Evolutionary conservation across 2,113 vertebrate genomes (phyloP).

Genomic region (Amphiprion ocellaris): DNA sequence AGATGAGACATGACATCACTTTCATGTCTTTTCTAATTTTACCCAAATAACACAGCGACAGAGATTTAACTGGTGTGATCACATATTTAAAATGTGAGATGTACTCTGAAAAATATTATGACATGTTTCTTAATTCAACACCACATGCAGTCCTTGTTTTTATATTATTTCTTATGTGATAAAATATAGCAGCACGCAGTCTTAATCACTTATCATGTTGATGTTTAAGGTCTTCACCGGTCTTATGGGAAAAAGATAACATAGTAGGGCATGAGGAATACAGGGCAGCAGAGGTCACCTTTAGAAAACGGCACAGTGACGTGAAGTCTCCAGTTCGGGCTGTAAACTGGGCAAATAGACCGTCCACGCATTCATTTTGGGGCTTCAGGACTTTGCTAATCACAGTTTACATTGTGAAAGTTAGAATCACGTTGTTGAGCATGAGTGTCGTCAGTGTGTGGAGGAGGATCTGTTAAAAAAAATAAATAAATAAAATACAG

Average conservation of each 20-base stretch:
- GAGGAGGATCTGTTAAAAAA: too few relatives aligned
- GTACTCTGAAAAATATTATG: too few relatives aligned
- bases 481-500: too few relatives aligned
- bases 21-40: too few relatives aligned
- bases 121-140: too few relatives aligned
- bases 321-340: neutral
- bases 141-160: too few relatives aligned
- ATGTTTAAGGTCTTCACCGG: neutral
- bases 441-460: too few relatives aligned
- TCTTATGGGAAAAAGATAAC: neutral
- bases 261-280: slow-evolving; percentile 13
- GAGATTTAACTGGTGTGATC: neutral
- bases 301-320: slow-evolving; percentile 39
- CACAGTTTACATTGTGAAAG: neutral
- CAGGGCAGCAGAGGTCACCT: slow-evolving; percentile 48
- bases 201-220: neutral
- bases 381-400: neutral
- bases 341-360: slow-evolving; percentile 46
- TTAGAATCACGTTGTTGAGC: neutral
- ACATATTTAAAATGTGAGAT: too few relatives aligned
- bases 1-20: too few relatives aligned
- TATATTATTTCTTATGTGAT: too few relatives aligned
- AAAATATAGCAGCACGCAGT: too few relatives aligned
- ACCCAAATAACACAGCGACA: neutral
- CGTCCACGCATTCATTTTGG: neutral